Conservation (phyloP, 1,140 invertebrate species). For the Monomorium pharaonis region DNA sequence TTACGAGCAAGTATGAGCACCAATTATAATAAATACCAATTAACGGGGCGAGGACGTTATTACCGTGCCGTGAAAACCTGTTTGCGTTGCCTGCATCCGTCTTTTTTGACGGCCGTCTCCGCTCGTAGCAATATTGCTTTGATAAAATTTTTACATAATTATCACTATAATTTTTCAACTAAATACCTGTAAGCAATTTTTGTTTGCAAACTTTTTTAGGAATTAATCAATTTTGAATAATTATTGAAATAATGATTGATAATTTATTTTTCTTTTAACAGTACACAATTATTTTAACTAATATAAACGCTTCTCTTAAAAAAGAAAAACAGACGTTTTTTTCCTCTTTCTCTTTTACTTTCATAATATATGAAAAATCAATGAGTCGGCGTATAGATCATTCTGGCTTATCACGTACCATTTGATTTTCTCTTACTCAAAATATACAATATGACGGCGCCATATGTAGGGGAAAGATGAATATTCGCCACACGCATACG, state of each 20-base stretch:
- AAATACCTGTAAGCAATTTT: background rate
- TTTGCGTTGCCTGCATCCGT: slow-evolving; percentile 46
- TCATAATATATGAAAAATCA: background rate
- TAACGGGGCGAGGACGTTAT: slow-evolving; percentile 70
- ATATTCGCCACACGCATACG: background rate
- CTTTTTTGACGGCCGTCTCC: slow-evolving; percentile 54
- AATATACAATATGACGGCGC: background rate
- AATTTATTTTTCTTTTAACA: background rate
- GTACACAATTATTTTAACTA: background rate
- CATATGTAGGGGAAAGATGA: slow-evolving; percentile 14
- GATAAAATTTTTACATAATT: background rate
- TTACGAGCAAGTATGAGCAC: slow-evolving; percentile 73
- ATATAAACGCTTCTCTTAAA: background rate
- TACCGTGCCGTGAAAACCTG: slow-evolving; percentile 61
- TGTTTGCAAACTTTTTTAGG: background rate
- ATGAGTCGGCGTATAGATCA: background rate
- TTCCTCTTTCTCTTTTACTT: background rate
- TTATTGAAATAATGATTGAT: background rate
- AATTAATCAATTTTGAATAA: background rate
- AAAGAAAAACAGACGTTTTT: background rate
- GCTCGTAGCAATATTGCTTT: slow-evolving; percentile 32
- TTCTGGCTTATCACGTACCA: background rate
- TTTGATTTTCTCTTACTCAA: background rate
- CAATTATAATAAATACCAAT: slow-evolving; percentile 76
- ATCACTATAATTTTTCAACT: background rate